phyloP scores from a whole-genome alignment of 2,113 vertebrate genomes.

The Pluvialis apricaria region DNA sequence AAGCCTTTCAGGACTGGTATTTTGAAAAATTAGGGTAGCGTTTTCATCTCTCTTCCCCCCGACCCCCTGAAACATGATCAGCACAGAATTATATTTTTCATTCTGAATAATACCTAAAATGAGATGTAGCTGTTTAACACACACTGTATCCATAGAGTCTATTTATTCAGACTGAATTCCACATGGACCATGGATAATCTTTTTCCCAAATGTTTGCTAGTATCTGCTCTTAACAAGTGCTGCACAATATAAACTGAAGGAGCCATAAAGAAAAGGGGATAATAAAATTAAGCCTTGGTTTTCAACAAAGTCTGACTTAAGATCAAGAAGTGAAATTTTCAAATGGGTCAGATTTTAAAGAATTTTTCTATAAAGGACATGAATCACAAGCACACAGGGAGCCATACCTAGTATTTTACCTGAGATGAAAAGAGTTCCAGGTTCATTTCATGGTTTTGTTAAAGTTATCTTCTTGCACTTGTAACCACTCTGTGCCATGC shows the following conservation, averaged over 20 bases:
- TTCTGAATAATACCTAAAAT: not conserved
- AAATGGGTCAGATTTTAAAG: not conserved
- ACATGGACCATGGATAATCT: not conserved
- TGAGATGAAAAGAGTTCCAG: not conserved
- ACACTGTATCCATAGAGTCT: not conserved
- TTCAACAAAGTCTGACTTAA: not conserved
- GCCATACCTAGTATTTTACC: not conserved
- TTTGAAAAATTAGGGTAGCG: not conserved
- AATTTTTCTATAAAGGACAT: not conserved
- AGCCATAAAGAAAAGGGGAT: not conserved
- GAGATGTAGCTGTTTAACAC: slow-evolving; percentile 1
- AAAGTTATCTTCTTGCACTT: not conserved
- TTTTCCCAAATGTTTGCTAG: slow-evolving; percentile 1
- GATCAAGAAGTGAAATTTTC: not conserved
- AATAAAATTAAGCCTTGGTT: slow-evolving; percentile 12
- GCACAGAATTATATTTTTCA: not conserved
- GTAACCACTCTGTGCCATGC: not conserved
- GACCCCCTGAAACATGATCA: not conserved
- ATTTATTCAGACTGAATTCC: slow-evolving; percentile 42
- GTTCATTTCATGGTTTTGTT: not conserved
- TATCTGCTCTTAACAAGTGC: slow-evolving; percentile 18
- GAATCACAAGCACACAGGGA: not conserved
- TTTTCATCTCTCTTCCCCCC: not conserved
- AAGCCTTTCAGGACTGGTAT: not conserved
- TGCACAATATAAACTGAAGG: slow-evolving; percentile 12